Percentiles rank a stretch among this genome's conserved stretches.
phyloP scores from a whole-genome alignment of 2,888 invertebrate species.

The Dinocampus coccinellae region DNA sequence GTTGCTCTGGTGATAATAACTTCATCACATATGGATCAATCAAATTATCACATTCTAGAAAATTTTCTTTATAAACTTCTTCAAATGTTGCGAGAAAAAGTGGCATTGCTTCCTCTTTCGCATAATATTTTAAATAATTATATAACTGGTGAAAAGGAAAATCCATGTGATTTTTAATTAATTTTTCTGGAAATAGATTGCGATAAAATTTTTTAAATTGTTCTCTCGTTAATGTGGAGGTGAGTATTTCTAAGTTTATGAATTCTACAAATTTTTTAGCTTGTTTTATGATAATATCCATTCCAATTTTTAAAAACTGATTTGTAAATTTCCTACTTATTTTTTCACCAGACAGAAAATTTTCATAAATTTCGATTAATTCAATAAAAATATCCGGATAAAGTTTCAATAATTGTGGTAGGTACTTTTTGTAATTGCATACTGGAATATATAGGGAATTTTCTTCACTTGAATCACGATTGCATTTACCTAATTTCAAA shows the following conservation, averaged over 20 bases:
- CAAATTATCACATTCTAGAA: conserved; percentile 42
- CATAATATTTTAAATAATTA: conserved; percentile 50
- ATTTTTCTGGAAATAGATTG: conserved; percentile 46
- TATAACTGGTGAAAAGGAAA: conserved; percentile 31
- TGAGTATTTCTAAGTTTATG: conserved; percentile 50
- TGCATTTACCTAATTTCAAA: conserved; percentile 47
- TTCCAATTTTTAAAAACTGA: conserved; percentile 54
- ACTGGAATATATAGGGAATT: conserved; percentile 36
- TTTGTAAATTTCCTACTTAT: conserved; percentile 51
- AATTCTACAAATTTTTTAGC: conserved; percentile 48
- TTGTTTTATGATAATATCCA: conserved; percentile 44
- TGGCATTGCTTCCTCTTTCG: conserved; percentile 42
- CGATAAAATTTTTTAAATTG: conserved; percentile 52
- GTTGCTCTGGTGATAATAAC: conserved; percentile 52
- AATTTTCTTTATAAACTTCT: conserved; percentile 46
- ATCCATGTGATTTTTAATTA: conserved; percentile 4
- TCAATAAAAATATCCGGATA: conserved; percentile 51
- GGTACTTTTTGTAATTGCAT: conserved; percentile 38
- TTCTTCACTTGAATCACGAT: background rate
- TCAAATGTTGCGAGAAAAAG: conserved; percentile 50
- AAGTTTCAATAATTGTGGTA: conserved; percentile 52
- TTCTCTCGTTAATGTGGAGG: conserved; percentile 32
- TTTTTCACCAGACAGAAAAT: background rate
- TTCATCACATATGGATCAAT: conserved; percentile 45
- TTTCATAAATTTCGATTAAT: conserved; percentile 39